These are phyloP conservation scores for Homarus gammarus DNA, from an alignment of 2,888 invertebrate genomes.

Conservation along the genomic window DNA sequence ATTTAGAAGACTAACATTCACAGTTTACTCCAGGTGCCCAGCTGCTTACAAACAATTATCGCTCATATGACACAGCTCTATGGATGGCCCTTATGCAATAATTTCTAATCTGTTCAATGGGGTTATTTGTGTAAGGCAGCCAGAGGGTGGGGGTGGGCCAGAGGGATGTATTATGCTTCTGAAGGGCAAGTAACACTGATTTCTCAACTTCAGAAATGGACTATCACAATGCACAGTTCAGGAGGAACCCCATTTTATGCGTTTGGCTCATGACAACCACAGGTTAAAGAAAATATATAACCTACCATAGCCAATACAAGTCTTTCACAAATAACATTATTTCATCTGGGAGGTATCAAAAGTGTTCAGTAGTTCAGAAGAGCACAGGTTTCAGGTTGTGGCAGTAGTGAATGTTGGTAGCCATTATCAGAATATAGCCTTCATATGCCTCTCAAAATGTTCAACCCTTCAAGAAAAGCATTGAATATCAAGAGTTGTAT, in stretches of 20 bases:
- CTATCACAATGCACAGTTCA: constrained; percentile 70
- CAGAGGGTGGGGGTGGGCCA: constrained; percentile 56
- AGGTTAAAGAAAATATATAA: constrained; percentile 59
- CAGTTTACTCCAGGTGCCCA: constrained; percentile 48
- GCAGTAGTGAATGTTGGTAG: constrained; percentile 65
- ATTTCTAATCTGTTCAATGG: constrained; percentile 53
- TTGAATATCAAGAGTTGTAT: constrained; percentile 53
- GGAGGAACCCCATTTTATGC: constrained; percentile 62
- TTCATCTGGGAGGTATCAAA: constrained; percentile 46
- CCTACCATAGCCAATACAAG: constrained; percentile 45
- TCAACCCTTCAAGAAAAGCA: constrained; percentile 48
- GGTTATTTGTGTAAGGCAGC: constrained; percentile 72
- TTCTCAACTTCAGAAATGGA: constrained; percentile 62
- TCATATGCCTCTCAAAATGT: constrained; percentile 31
- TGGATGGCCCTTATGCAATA: constrained; percentile 43
- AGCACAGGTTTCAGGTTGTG: constrained; percentile 64
- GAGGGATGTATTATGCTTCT: constrained; percentile 67
- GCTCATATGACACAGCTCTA: constrained; percentile 51
- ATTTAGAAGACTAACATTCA: constrained; percentile 3
- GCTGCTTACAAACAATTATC: constrained; percentile 17
- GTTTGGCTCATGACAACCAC: constrained; percentile 43
- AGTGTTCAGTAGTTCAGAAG: constrained; percentile 60
- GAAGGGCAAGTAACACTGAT: constrained; percentile 67
- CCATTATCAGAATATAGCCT: constrained; percentile 62
- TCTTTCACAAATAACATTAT: constrained; percentile 31